A percentile compares a stretch with the other conserved stretches of the same genome.
phyloP scores from a whole-genome alignment of 2,113 vertebrate genomes.

The Chaetodon auriga region DNA sequence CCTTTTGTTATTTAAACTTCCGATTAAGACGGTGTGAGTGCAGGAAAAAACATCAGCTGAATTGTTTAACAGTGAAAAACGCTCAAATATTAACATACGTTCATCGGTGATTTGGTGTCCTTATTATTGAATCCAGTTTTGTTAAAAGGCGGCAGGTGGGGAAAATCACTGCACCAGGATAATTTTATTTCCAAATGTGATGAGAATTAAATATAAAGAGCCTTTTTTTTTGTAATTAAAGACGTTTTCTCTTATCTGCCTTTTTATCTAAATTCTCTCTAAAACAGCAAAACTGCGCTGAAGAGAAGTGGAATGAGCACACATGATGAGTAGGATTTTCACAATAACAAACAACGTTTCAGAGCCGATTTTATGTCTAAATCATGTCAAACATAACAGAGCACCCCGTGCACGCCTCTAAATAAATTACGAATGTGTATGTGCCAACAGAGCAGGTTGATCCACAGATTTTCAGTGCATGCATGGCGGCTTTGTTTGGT shows the following conservation, averaged over 20 bases:
- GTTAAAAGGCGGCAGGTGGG: not conserved
- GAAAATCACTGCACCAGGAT: not conserved
- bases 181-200: not conserved
- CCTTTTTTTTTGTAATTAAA: not conserved
- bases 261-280: not conserved
- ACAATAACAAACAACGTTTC: not conserved
- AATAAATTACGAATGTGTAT: not conserved
- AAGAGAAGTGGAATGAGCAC: not conserved
- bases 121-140: not conserved
- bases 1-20: constrained; percentile 71
- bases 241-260: not conserved
- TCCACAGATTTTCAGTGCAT: not conserved
- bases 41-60: not conserved
- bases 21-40: constrained; percentile 31
- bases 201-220: not conserved
- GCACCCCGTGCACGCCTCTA: not conserved
- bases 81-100: not conserved
- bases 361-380: not conserved
- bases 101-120: not conserved
- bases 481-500: constrained; percentile 28
- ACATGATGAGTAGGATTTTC: not conserved
- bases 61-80: not conserved
- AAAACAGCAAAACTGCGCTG: not conserved
- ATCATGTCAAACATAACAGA: not conserved
- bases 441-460: not conserved